Conservation (phyloP, 2,888 invertebrate species). For the Dusona sp. region DNA sequence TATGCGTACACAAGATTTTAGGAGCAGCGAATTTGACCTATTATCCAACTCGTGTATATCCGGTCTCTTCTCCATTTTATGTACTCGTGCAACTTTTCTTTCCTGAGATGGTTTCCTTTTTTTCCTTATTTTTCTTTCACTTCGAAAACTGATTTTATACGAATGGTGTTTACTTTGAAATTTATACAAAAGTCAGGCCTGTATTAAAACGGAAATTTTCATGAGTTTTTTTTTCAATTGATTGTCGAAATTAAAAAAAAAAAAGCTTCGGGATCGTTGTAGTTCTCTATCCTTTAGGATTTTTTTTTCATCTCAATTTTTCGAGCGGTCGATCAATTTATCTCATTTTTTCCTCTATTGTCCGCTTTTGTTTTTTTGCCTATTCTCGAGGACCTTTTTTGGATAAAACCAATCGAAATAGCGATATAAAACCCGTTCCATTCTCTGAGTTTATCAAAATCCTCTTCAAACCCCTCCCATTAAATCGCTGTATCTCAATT, state of each 20-base stretch:
- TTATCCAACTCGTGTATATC: neutral
- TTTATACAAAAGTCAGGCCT: neutral
- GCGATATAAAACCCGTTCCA: neutral
- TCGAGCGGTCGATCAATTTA: no score
- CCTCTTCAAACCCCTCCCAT: neutral
- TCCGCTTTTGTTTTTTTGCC: no score
- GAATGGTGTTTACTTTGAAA: neutral
- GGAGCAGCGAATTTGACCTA: conserved; percentile 38
- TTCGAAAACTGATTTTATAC: neutral
- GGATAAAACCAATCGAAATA: neutral
- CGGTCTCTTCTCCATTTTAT: conserved; percentile 1
- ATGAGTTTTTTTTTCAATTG: neutral
- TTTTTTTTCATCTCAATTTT: neutral
- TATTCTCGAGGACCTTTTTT: neutral
- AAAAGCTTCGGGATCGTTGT: neutral
- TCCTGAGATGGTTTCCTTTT: neutral
- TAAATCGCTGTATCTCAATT: neutral
- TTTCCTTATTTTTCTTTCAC: neutral
- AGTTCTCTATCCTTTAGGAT: neutral
- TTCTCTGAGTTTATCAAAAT: neutral
- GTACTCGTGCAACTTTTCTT: neutral
- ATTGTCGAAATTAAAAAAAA: neutral
- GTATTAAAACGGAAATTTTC: no score
- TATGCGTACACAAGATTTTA: conserved; percentile 56
- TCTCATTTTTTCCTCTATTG: no score